Conservation (phyloP, 2,888 invertebrate genomes). For the Chrysotoxum bicinctum region DNA sequence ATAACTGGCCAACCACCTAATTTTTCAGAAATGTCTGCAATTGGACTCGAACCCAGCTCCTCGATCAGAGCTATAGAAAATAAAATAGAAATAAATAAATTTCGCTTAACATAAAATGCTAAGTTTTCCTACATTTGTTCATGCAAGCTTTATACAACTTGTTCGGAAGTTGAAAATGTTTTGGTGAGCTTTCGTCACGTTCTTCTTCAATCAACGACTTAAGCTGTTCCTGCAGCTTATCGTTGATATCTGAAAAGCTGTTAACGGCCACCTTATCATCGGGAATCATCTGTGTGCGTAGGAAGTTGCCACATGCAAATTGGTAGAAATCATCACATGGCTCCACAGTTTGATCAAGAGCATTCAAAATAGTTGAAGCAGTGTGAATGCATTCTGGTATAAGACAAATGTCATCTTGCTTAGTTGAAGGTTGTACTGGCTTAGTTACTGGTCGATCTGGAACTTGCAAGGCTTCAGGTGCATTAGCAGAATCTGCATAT, state of each 20-base stretch:
- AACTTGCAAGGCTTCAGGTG: conserved; percentile 77
- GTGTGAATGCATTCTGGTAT: conserved; percentile 90
- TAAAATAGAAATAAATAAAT: background rate
- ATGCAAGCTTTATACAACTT: conserved; percentile 82
- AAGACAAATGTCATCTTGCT: conserved; percentile 84
- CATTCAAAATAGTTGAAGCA: conserved; percentile 86
- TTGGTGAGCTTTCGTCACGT: conserved; percentile 78
- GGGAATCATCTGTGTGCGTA: conserved; percentile 86
- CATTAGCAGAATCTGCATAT: conserved; percentile 32
- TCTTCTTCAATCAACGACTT: conserved; percentile 80
- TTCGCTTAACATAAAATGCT: background rate
- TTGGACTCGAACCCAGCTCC: conserved; percentile 88
- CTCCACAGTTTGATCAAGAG: conserved; percentile 86
- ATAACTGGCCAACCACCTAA: conserved; percentile 98
- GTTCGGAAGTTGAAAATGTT: conserved; percentile 81
- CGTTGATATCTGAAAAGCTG: conserved; percentile 81
- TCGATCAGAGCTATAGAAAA: conserved; percentile 87
- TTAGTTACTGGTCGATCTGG: conserved; percentile 74
- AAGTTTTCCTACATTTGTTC: conserved; percentile 80
- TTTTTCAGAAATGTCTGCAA: conserved; percentile 87
- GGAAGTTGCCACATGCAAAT: conserved; percentile 88
- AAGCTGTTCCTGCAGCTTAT: conserved; percentile 81
- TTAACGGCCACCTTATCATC: conserved; percentile 84
- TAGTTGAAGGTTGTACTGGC: conserved; percentile 37
- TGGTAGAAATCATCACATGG: conserved; percentile 91